Evolutionary conservation across 2,113 vertebrate species (phyloP).

Genomic region (Picathartes gymnocephalus): DNA sequence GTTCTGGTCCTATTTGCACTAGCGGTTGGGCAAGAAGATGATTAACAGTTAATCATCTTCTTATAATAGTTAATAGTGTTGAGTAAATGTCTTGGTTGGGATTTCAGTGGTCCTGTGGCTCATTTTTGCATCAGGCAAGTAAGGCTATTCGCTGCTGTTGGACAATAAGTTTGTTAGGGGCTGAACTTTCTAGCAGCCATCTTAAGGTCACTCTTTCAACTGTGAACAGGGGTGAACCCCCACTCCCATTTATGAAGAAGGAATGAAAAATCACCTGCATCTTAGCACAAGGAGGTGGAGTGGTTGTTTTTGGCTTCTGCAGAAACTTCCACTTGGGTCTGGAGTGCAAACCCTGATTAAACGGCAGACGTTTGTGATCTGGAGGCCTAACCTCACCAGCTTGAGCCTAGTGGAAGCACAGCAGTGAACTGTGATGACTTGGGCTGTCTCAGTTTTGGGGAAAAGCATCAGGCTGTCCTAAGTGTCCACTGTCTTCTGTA

Average conservation of each 20-base stretch:
- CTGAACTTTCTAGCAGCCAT: background rate
- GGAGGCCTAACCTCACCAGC: background rate
- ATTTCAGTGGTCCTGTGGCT: background rate
- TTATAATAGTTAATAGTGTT: background rate
- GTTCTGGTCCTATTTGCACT: background rate
- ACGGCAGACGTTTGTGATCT: background rate
- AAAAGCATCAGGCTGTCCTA: background rate
- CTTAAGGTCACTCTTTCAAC: background rate
- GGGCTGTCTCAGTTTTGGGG: background rate
- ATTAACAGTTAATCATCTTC: too few species aligned
- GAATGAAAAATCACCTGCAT: background rate
- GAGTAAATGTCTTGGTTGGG: background rate
- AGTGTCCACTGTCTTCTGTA: background rate
- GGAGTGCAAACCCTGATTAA: background rate
- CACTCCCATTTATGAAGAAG: background rate
- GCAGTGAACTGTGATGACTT: background rate
- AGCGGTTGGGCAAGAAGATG: background rate
- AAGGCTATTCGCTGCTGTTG: background rate
- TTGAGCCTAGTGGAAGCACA: background rate
- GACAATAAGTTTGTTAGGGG: background rate
- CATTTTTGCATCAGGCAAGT: background rate
- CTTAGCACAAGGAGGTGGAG: background rate
- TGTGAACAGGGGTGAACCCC: background rate
- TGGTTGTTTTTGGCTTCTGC: background rate
- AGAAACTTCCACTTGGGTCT: background rate